These are phyloP conservation scores for Dynastes maya DNA, from an alignment of 2,888 invertebrate species.

Conservation along the genomic window DNA sequence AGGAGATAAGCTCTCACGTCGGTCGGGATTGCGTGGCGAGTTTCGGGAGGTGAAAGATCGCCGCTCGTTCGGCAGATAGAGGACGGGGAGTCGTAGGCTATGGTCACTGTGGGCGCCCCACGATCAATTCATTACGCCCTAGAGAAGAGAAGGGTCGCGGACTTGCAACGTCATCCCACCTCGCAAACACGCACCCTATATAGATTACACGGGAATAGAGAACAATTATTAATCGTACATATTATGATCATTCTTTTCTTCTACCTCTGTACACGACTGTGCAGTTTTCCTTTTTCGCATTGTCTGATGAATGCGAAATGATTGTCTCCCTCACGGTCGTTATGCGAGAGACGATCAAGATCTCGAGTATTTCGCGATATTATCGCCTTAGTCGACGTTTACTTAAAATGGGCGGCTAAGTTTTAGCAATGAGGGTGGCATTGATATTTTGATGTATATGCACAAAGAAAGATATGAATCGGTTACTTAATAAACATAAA, in stretches of 20 bases:
- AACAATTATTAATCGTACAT: constrained; percentile 50
- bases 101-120: constrained; percentile 66
- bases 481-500: too few relatives aligned
- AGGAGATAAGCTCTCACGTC: constrained; percentile 53
- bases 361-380: constrained; percentile 6
- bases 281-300: constrained; percentile 23
- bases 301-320: constrained; percentile 10
- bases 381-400: constrained; percentile 9
- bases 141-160: constrained; percentile 64
- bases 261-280: neutral
- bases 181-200: constrained; percentile 52
- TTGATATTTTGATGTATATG: too few relatives aligned
- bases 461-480: too few relatives aligned
- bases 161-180: constrained; percentile 67
- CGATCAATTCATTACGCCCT: constrained; percentile 69
- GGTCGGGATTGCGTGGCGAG: constrained; percentile 47
- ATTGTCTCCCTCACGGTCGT: constrained; percentile 2
- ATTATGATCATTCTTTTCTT: constrained; percentile 46
- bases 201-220: constrained; percentile 50
- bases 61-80: constrained; percentile 46
- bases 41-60: constrained; percentile 64
- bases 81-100: constrained; percentile 51
- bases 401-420: neutral
- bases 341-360: neutral
- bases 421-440: neutral